Percentiles rank a stretch among this genome's conserved stretches.
Conservation (phyloP, 2,113 vertebrate species). For the Columba livia region DNA sequence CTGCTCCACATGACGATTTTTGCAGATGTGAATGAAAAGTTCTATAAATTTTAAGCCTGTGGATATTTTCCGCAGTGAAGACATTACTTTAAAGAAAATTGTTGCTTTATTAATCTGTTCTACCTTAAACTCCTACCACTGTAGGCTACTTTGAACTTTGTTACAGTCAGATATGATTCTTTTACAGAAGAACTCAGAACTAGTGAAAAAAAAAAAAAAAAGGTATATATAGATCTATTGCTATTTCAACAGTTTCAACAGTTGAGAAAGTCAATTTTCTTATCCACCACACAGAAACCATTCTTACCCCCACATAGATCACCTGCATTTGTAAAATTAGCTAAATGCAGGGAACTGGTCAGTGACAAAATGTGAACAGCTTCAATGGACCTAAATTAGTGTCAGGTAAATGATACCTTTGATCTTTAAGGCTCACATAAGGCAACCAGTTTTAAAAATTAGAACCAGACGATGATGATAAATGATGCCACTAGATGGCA, state of each 20-base stretch:
- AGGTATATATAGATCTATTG: neutral
- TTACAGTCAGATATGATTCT: neutral
- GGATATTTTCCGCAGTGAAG: neutral
- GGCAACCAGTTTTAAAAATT: neutral
- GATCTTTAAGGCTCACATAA: neutral
- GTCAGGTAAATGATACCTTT: neutral
- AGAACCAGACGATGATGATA: neutral
- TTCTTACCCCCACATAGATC: neutral
- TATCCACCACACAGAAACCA: neutral
- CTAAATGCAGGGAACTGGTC: neutral
- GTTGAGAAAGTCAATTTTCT: neutral
- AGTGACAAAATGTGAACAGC: conserved; percentile 14
- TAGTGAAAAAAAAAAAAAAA: neutral
- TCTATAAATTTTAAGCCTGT: neutral
- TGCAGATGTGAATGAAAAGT: neutral
- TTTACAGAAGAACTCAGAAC: neutral
- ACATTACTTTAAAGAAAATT: neutral
- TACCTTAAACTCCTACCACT: neutral
- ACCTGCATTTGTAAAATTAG: neutral
- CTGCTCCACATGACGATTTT: neutral
- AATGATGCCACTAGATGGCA: conserved; percentile 47
- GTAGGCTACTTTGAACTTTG: neutral
- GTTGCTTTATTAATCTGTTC: neutral
- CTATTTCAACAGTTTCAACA: neutral
- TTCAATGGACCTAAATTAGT: neutral